Percentiles rank a stretch among this genome's conserved stretches.
Evolutionary conservation across 2,113 vertebrate genomes (phyloP).

Genomic region (Platanista minor): DNA sequence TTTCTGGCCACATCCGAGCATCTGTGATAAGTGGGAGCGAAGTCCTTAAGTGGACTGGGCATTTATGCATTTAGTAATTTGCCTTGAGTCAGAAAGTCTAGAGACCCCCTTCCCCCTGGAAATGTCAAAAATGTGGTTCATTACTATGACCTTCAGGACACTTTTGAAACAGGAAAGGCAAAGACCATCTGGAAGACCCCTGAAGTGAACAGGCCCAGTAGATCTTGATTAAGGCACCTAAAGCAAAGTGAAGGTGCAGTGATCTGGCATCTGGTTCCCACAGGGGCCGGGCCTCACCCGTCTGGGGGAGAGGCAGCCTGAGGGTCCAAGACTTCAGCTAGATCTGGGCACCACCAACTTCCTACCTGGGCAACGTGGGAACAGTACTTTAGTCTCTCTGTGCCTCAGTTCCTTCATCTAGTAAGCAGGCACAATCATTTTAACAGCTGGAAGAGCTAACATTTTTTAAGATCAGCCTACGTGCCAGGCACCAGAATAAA

Average conservation of each 20-base stretch:
- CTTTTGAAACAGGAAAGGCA: neutral
- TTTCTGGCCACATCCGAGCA: constrained; percentile 27
- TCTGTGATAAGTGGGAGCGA: constrained; percentile 44
- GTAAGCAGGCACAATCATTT: neutral
- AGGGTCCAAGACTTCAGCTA: neutral
- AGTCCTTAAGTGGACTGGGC: neutral
- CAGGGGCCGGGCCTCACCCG: rapidly evolving
- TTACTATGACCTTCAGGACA: neutral
- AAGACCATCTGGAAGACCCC: neutral
- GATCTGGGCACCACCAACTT: neutral
- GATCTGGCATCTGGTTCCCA: neutral
- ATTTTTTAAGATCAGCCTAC: neutral
- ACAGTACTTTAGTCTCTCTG: neutral
- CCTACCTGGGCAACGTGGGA: neutral
- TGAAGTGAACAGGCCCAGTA: neutral
- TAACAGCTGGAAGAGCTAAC: neutral
- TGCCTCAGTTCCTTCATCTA: neutral
- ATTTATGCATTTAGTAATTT: constrained; percentile 24
- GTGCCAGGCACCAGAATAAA: neutral
- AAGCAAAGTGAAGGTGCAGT: neutral
- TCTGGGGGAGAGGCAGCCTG: rapidly evolving
- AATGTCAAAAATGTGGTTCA: neutral
- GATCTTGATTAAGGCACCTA: neutral
- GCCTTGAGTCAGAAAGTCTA: constrained; percentile 54
- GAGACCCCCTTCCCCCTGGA: neutral